These are phyloP conservation scores for Bucco capensis DNA, from an alignment of 2,113 vertebrate species.

Conservation along the genomic window DNA sequence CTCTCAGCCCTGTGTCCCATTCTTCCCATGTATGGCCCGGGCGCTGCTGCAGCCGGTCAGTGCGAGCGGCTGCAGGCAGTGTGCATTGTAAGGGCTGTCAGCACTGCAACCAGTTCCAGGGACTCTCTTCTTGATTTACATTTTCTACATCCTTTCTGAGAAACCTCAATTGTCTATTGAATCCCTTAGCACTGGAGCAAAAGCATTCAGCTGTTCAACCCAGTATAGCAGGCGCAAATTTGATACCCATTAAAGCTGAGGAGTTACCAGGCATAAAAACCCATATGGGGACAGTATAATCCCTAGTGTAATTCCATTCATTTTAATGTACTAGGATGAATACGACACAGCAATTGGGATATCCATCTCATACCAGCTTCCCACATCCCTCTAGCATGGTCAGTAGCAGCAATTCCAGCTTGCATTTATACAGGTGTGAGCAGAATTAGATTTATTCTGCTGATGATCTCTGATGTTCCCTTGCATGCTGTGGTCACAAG, in stretches of 20 bases:
- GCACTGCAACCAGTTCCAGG: constrained; percentile 9
- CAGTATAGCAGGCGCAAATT: constrained; percentile 48
- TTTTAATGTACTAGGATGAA: constrained; percentile 10
- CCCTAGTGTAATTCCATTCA: constrained; percentile 42
- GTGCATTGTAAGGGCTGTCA: constrained; percentile 34
- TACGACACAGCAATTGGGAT: not conserved
- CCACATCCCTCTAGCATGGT: not conserved
- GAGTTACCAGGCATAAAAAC: constrained; percentile 43
- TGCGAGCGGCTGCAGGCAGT: not conserved
- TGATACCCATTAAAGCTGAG: constrained; percentile 49
- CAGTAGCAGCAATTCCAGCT: not conserved
- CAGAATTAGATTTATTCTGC: not conserved
- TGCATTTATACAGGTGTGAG: not conserved
- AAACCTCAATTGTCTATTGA: constrained; percentile 64
- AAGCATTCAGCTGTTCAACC: constrained; percentile 33
- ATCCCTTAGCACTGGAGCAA: constrained; percentile 39
- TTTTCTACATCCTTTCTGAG: constrained; percentile 48
- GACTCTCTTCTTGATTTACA: constrained; percentile 46
- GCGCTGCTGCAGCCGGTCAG: not conserved
- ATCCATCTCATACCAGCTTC: not conserved
- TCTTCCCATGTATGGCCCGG: accelerated
- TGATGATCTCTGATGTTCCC: not conserved
- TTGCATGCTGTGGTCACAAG: not conserved
- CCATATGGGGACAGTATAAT: constrained; percentile 41
- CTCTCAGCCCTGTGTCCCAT: not conserved